A percentile compares a stretch with the other conserved stretches of the same genome.
These are phyloP conservation scores for Pomatostomus ruficeps DNA, from an alignment of 2,113 vertebrate genomes.

Conservation along the genomic window DNA sequence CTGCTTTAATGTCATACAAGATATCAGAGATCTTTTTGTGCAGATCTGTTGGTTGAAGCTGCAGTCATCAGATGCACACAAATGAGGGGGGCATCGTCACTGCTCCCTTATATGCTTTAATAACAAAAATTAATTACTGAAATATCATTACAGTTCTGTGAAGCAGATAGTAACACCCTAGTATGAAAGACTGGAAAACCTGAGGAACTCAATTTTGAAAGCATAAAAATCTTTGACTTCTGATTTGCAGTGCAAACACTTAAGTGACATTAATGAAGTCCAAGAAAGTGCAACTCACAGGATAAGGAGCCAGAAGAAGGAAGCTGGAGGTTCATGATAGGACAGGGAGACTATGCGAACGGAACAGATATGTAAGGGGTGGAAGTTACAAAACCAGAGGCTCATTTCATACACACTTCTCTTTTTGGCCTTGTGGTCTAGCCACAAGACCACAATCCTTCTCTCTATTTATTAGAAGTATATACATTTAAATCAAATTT, in stretches of 20 bases:
- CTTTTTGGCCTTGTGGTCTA: not conserved
- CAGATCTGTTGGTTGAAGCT: not conserved
- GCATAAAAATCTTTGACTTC: not conserved
- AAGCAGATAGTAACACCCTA: not conserved
- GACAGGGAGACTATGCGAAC: not conserved
- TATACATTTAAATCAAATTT: not conserved
- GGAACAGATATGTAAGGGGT: not conserved
- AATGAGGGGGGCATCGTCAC: not conserved
- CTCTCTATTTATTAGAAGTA: not conserved
- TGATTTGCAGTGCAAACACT: not conserved
- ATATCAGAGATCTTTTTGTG: not conserved
- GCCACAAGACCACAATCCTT: not conserved
- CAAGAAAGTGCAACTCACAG: not conserved
- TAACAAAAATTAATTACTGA: not conserved
- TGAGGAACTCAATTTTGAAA: not conserved
- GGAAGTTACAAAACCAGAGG: not conserved
- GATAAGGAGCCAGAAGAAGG: not conserved
- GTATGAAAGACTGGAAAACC: not conserved
- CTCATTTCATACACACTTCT: not conserved
- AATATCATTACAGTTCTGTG: not conserved
- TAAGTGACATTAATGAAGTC: not conserved
- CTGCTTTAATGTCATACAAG: not conserved
- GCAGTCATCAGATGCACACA: not conserved
- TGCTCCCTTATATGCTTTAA: not conserved
- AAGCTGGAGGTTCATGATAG: constrained; percentile 12